Base-by-base conservation (phyloP, 2,888 invertebrate species). In the Hirtodrosophila duncani region DNA sequence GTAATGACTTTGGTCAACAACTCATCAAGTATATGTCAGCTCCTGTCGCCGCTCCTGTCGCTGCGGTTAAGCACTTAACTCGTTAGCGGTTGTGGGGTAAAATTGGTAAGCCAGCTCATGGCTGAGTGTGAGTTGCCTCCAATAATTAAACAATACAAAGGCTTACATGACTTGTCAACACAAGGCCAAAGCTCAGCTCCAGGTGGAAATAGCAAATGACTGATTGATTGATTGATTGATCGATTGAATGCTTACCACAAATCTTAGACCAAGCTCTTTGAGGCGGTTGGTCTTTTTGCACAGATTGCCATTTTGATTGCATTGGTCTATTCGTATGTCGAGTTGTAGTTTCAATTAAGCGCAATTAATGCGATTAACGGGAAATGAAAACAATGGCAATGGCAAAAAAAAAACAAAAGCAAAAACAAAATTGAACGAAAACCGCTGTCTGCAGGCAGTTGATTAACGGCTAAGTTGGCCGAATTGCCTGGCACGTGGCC, bases 1-100 rank as follows among this genome's bases (percentile, higher is more conserved):
- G 79, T 72, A 72, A 79, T 79, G 71, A 70, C 64, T 79, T 59
- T 75, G 75, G 79, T 72, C 81, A 80, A 67, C 78, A 80, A 72
- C 72, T 72, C 78, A 69, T 80, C 78, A 67, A 57, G 69, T 49
- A 77, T 51, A 60, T 64, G 60, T 72, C 74, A 63, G 45, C 51
- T 38, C 29, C 13, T 26, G 30, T 33, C 10, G 9, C 37, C 24
- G 6, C 24, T 8, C n/a, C 6, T 9, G n/a, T 13, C 36, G 52
- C 45, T 77, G 77, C 41, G 80, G 72, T 80, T 49, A 67, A 80
- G 81, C 74, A 75, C 74, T 75, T 75, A 75, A 75, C 81, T 75
- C 81, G 78, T 75, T 75, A 75, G 74, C 69, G 74, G 74, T 75
- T 69, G 64, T n/a, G 72, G 64, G 74, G 61, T 36, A 56, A 58